These are phyloP conservation scores for Hydrolagus colliei DNA, from an alignment of 2,797 vertebrate species.

Conservation along the genomic window DNA sequence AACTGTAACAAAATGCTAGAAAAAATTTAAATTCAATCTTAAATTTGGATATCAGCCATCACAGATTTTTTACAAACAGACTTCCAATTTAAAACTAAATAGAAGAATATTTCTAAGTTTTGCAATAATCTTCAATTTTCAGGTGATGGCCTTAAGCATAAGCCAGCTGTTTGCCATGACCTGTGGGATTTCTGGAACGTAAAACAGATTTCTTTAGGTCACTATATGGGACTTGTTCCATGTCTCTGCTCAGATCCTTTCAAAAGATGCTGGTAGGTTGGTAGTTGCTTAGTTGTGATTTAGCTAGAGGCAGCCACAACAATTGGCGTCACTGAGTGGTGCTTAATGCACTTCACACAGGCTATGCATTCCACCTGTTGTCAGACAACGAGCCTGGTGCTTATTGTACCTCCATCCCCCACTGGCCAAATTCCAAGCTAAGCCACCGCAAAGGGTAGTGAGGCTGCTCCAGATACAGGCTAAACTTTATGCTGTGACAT, in stretches of 20 bases:
- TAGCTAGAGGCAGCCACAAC: not conserved
- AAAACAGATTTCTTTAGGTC: not conserved
- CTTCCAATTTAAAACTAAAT: too few relatives aligned
- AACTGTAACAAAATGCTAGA: too few relatives aligned
- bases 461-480: not conserved
- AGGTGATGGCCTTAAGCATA: too few relatives aligned
- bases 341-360: not conserved
- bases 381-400: constrained; percentile 12
- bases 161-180: too few relatives aligned
- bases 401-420: constrained; percentile 1
- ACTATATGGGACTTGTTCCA: not conserved
- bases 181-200: not conserved
- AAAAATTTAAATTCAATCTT: too few relatives aligned
- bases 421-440: not conserved
- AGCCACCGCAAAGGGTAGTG: not conserved
- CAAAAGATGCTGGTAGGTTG: too few relatives aligned
- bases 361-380: constrained; percentile 15
- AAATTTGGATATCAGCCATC: too few relatives aligned
- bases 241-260: not conserved
- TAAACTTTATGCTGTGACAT: not conserved
- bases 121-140: too few relatives aligned
- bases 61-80: too few relatives aligned
- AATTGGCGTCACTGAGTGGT: not conserved
- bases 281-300: not conserved
- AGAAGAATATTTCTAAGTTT: too few relatives aligned